phyloP scores from a whole-genome alignment of 1,140 invertebrate species.

The Drosophila grimshawi region DNA sequence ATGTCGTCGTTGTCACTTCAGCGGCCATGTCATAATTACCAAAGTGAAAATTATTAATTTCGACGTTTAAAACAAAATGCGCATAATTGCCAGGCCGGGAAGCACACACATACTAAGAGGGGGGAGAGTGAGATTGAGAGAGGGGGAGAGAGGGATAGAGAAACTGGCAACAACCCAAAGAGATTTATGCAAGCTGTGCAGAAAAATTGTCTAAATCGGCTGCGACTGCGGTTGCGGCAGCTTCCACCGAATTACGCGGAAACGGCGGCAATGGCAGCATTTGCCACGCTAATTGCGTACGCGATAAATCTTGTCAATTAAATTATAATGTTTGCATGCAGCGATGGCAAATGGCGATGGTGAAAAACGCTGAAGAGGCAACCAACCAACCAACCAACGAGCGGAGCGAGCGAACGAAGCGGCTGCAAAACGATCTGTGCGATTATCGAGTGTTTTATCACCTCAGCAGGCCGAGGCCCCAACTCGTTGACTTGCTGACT shows the following conservation, averaged over 20 bases:
- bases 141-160: neutral
- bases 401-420: neutral
- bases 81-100: slow-evolving; percentile 69
- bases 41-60: slow-evolving; percentile 83
- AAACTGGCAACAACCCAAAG: neutral
- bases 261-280: slow-evolving; percentile 54
- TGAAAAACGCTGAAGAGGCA: slow-evolving; percentile 74
- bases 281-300: slow-evolving; percentile 83
- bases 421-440: slow-evolving; percentile 78
- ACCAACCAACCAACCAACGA: slow-evolving; percentile 5
- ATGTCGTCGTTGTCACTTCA: slow-evolving; percentile 82
- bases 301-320: slow-evolving; percentile 84
- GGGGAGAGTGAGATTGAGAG: neutral
- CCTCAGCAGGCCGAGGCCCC: slow-evolving; percentile 45
- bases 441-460: slow-evolving; percentile 84
- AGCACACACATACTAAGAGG: neutral
- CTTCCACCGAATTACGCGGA: slow-evolving; percentile 65
- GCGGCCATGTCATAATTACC: slow-evolving; percentile 77
- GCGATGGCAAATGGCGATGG: slow-evolving; percentile 45
- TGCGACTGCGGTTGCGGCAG: slow-evolving; percentile 31
- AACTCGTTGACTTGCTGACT: neutral
- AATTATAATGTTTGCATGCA: slow-evolving; percentile 84
- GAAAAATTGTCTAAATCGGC: slow-evolving; percentile 80
- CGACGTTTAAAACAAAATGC: slow-evolving; percentile 81
- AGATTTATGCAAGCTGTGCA: slow-evolving; percentile 73